phyloP scores from a whole-genome alignment of 2,113 vertebrate species.

The Ciconia stormi region DNA sequence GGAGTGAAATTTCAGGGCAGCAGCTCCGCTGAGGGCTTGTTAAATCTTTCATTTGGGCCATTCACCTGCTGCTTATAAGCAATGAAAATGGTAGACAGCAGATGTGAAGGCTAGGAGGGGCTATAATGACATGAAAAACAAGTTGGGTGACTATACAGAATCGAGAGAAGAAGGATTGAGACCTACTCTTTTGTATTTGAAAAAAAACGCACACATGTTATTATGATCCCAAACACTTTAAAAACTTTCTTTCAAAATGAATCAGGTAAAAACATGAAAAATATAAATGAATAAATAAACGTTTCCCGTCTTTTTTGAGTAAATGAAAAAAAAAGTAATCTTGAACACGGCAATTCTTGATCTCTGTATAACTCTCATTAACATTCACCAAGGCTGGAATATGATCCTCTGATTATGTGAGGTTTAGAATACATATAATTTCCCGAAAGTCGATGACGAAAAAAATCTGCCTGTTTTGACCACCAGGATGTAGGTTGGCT shows the following conservation, averaged over 20 bases:
- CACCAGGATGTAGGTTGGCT: background rate
- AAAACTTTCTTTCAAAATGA: background rate
- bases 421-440: background rate
- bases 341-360: background rate
- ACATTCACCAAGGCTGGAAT: background rate
- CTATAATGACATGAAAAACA: slow-evolving; percentile 65
- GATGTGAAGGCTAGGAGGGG: slow-evolving; percentile 70
- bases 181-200: slow-evolving; percentile 25
- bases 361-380: slow-evolving; percentile 21
- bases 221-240: background rate
- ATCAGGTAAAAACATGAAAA: background rate
- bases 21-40: slow-evolving; percentile 59
- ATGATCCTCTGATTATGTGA: slow-evolving; percentile 17
- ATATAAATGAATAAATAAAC: background rate
- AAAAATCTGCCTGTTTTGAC: slow-evolving; percentile 10
- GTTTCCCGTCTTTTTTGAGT: background rate
- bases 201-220: background rate
- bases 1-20: slow-evolving; percentile 54
- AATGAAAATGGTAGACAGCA: slow-evolving; percentile 68
- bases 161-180: background rate
- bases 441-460: background rate
- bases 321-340: background rate
- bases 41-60: slow-evolving; percentile 71
- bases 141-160: slow-evolving; percentile 36
- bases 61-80: slow-evolving; percentile 71